A percentile compares a stretch with the other conserved stretches of the same genome.
Conservation (phyloP, 2,113 vertebrate genomes). For the Corydoras sp. region DNA sequence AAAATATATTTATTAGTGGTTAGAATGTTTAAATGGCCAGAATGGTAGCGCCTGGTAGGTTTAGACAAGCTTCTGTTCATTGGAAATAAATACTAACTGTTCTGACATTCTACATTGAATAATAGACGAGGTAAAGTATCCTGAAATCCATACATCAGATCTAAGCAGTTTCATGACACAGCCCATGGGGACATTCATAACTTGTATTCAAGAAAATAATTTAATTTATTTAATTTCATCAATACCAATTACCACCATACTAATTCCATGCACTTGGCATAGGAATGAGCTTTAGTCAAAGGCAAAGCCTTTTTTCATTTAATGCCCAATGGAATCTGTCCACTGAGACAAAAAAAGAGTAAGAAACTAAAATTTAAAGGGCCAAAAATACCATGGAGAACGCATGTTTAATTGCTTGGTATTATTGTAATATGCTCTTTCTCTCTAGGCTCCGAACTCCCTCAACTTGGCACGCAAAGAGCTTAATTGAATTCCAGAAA, state of each 20-base stretch:
- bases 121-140: no score
- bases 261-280: constrained; percentile 13
- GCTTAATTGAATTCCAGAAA: constrained; percentile 53
- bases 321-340: constrained; percentile 32
- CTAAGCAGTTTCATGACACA: no score
- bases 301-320: constrained; percentile 17
- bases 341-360: constrained; percentile 18
- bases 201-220: no score
- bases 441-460: constrained; percentile 39
- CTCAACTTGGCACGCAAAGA: constrained; percentile 33
- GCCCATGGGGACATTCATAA: no score
- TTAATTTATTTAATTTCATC: no score
- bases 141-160: no score
- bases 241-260: not conserved
- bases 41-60: no score
- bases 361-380: constrained; percentile 49
- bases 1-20: no score
- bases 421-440: constrained; percentile 40
- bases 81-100: no score
- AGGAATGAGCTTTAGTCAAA: constrained; percentile 31
- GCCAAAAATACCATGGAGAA: constrained; percentile 55
- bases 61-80: no score
- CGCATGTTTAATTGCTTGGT: constrained; percentile 56
- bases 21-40: no score
- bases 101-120: no score